These are phyloP conservation scores for Agonopterix arenella DNA, from an alignment of 2,888 invertebrate species.

Conservation along the genomic window DNA sequence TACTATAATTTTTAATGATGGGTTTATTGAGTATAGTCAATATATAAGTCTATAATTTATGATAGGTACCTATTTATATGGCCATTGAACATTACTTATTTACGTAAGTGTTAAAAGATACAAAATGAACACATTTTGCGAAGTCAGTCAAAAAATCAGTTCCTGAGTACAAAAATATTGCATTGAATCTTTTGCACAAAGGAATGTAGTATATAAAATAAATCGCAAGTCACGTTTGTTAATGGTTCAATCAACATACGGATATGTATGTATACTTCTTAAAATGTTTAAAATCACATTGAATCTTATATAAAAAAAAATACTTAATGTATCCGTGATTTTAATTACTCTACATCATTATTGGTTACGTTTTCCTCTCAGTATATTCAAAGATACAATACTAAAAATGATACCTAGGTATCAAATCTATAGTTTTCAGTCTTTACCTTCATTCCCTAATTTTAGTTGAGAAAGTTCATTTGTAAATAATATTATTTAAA, in stretches of 20 bases:
- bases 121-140: not conserved
- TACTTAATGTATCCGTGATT: too few species aligned
- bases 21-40: not conserved
- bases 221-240: slow-evolving; percentile 11
- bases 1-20: not conserved
- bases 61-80: not conserved
- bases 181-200: slow-evolving; percentile 6
- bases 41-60: not conserved
- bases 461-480: too few species aligned
- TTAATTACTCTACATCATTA: too few species aligned
- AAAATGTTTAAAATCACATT: too few species aligned
- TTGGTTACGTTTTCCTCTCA: too few species aligned
- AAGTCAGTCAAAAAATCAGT: not conserved
- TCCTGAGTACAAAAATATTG: not conserved
- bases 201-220: slow-evolving; percentile 1
- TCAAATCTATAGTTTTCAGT: too few species aligned
- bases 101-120: not conserved
- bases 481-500: too few species aligned
- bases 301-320: too few species aligned
- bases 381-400: too few species aligned
- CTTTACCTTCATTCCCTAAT: too few species aligned
- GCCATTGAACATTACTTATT: not conserved
- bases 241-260: slow-evolving; percentile 7
- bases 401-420: too few species aligned
- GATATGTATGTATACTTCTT: too few species aligned